Evolutionary conservation across 2,888 invertebrate genomes (phyloP).

Genomic region (Pterostichus niger): DNA sequence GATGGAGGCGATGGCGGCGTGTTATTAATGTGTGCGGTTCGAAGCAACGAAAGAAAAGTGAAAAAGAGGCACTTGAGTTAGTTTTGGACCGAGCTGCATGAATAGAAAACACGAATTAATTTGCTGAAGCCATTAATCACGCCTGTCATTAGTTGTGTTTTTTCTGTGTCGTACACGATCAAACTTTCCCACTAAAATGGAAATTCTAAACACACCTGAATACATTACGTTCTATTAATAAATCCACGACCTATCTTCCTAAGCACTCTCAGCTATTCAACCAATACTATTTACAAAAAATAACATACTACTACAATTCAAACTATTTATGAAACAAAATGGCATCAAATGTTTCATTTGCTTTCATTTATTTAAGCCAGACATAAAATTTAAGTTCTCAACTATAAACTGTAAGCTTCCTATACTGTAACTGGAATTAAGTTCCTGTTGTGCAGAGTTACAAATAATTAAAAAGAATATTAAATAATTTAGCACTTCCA

Average conservation of each 20-base stretch:
- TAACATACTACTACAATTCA: too few species aligned
- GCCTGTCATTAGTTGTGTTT: slow-evolving; percentile 41
- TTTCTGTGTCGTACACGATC: slow-evolving; percentile 1
- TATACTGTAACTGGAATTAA: too few species aligned
- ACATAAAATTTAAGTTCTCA: too few species aligned
- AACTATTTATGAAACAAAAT: too few species aligned
- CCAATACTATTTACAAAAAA: too few species aligned
- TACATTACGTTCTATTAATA: slow-evolving; percentile 34
- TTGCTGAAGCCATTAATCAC: slow-evolving; percentile 45
- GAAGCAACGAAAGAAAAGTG: slow-evolving; percentile 5
- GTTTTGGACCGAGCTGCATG: slow-evolving; percentile 42
- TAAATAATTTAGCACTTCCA: too few species aligned
- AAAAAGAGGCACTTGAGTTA: slow-evolving; percentile 49
- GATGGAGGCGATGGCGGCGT: neutral
- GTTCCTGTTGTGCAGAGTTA: too few species aligned
- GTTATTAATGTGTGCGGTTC: slow-evolving; percentile 16
- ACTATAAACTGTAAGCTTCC: too few species aligned
- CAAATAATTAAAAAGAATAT: too few species aligned
- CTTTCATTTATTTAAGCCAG: too few species aligned
- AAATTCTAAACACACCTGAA: slow-evolving; percentile 29
- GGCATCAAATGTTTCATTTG: too few species aligned
- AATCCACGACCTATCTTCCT: neutral
- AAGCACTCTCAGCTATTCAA: too few species aligned
- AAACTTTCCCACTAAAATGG: slow-evolving; percentile 22
- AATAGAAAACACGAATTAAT: slow-evolving; percentile 55